Percentiles rank a stretch among this genome's conserved stretches.
These are phyloP conservation scores for Microcebus ravelobensis DNA, from an alignment of 2,113 vertebrate species.

Conservation along the genomic window DNA sequence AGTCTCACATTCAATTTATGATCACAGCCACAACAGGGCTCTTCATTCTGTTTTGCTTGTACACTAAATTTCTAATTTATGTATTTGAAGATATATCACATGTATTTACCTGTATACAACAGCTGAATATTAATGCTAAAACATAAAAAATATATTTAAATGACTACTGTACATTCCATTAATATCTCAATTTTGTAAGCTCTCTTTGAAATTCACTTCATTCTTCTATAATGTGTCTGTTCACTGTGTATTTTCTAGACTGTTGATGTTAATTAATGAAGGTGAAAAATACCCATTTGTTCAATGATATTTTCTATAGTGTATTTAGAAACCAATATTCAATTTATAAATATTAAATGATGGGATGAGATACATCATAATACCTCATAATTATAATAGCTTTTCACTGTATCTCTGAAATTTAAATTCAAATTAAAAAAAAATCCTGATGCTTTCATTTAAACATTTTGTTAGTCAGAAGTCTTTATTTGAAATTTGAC, in stretches of 20 bases:
- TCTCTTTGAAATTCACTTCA: slow-evolving; percentile 7
- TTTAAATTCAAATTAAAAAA: not conserved
- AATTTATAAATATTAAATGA: not conserved
- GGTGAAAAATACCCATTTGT: slow-evolving; percentile 48
- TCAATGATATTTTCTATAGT: not conserved
- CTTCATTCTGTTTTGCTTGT: not conserved
- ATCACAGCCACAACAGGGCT: not conserved
- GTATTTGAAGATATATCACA: not conserved
- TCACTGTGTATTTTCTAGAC: slow-evolving; percentile 15
- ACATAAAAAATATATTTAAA: not conserved
- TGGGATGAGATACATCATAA: slow-evolving; percentile 25
- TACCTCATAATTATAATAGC: not conserved
- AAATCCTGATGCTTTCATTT: not conserved
- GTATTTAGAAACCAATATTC: not conserved
- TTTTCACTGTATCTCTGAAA: not conserved
- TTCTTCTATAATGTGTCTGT: slow-evolving; percentile 13
- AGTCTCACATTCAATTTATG: not conserved
- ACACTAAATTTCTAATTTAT: not conserved
- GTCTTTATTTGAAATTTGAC: not conserved
- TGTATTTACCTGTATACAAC: not conserved
- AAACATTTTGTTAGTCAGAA: not conserved
- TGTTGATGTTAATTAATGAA: slow-evolving; percentile 48
- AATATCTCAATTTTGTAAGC: not conserved
- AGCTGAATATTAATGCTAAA: not conserved
- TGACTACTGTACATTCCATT: not conserved